Evolutionary conservation across 1,140 invertebrate species (phyloP), one percentile per base, ranked within the genome.

Genomic region (Drosophila trapezifrons): DNA sequence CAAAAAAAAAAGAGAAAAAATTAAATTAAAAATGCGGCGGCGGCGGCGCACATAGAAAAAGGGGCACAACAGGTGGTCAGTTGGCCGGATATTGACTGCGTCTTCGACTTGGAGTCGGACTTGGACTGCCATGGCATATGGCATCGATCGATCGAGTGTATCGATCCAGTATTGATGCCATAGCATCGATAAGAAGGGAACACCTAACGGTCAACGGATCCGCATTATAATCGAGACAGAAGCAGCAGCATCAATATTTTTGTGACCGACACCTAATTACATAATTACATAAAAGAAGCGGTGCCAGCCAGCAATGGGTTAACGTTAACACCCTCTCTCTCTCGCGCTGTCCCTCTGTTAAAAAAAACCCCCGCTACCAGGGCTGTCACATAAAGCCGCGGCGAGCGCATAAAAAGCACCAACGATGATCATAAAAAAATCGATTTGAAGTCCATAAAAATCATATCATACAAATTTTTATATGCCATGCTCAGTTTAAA

Each of bases 401-500:
- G 67, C 58, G 47, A 69, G 75, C 79, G 72, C 83, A 87, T 89
- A 83, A 89, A 86, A 89, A 57, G 58, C 67, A 25, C 54, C 73
- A 70, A 76, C 78, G 56, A 87, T 87, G 79, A 86, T 86, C 83
- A 29, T 87, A 87, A 87, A 87, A 86, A 89, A 71, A 89, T 87
- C 83, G 83, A 87, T 87, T 86, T 87, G 84, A 79, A 89, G 83
- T 83, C 83, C 70, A 87, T 87, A 87, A 87, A 86, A 87, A 87
- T 87, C 83, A 83, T 87, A 87, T 86, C 84, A 86, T 77, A 87
- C 84, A 80, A 89, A 89, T 87, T 87, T 89, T 80, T 83, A 89
- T 87, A 83, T 67, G 76, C 83, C 76, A 72, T 47, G 59, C 72
- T 71, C 65, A 18, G 35, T 72, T 71, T 71, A 58, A 72, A 72